A percentile compares a stretch with the other conserved stretches of the same genome.
These are phyloP conservation scores for Aleadryas rufinucha DNA, from an alignment of 2,113 vertebrate species.

Conservation along the genomic window DNA sequence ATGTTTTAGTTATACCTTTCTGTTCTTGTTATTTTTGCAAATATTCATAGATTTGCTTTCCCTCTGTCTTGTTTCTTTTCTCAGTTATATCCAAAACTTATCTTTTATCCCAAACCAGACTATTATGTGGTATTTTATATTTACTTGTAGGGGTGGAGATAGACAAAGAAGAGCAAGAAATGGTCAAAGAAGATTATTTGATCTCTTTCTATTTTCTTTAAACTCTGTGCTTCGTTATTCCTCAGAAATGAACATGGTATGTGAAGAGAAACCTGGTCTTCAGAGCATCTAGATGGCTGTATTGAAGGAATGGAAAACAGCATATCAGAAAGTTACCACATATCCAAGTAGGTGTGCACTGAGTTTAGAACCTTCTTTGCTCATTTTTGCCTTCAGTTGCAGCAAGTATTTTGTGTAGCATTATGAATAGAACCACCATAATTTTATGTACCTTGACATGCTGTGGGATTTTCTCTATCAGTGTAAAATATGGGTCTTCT, in stretches of 20 bases:
- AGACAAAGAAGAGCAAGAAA: not conserved
- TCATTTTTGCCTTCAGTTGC: not conserved
- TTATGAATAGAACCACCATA: not conserved
- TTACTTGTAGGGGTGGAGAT: not conserved
- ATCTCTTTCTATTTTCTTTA: not conserved
- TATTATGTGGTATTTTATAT: not conserved
- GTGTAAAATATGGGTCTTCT: not conserved
- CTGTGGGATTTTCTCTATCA: not conserved
- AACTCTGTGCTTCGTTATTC: not conserved
- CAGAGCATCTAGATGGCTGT: not conserved
- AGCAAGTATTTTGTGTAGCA: not conserved
- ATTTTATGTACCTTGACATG: not conserved
- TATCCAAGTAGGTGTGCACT: not conserved
- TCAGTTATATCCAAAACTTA: not conserved
- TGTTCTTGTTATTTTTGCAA: not conserved
- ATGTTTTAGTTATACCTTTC: not conserved
- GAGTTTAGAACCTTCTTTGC: not conserved
- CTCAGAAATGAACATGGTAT: not conserved
- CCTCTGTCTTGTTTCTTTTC: not conserved
- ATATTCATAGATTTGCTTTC: not conserved
- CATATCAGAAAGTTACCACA: not conserved
- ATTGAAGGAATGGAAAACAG: not conserved
- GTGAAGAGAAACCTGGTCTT: not conserved
- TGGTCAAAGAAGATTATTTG: accelerated
- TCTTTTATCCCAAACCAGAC: not conserved